phyloP scores from a whole-genome alignment of 2,888 invertebrate genomes.

The Rhingia campestris region DNA sequence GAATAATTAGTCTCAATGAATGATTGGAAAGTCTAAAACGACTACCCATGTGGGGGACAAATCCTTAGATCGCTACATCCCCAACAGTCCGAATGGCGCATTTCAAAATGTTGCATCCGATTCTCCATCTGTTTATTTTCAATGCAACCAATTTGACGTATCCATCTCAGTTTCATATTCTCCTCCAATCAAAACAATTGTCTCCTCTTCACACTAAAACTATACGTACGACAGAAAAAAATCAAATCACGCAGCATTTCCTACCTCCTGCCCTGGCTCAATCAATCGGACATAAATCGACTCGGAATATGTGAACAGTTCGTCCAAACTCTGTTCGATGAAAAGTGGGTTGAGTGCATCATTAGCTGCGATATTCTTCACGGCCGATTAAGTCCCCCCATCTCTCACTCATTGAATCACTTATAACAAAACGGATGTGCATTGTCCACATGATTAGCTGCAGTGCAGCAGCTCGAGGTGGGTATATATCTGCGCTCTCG shows the following conservation, averaged over 20 bases:
- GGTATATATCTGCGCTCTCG: conserved; percentile 35
- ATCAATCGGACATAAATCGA: conserved; percentile 62
- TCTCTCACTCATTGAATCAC: conserved; percentile 55
- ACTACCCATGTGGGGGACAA: no score
- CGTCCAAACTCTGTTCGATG: conserved; percentile 54
- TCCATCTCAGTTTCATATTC: neutral
- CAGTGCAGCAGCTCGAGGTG: conserved; percentile 16
- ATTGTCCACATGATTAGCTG: conserved; percentile 72
- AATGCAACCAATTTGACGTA: no score
- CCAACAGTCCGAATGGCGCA: no score
- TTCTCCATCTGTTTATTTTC: no score
- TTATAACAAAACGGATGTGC: conserved; percentile 73
- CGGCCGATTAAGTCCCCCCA: conserved; percentile 63
- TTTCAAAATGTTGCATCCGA: no score
- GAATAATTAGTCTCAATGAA: no score
- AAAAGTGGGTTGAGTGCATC: conserved; percentile 72
- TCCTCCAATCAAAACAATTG: conserved; percentile 15
- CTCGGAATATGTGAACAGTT: conserved; percentile 25
- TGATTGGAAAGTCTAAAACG: no score
- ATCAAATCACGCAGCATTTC: conserved; percentile 44
- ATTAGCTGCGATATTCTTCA: conserved; percentile 68
- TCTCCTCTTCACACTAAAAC: conserved; percentile 23
- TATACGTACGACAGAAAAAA: neutral
- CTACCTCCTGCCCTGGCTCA: conserved; percentile 41
- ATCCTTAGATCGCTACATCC: no score